Conservation (phyloP, 37 sponge, comb jelly and placozoan species). For the Geodia barretti region DNA sequence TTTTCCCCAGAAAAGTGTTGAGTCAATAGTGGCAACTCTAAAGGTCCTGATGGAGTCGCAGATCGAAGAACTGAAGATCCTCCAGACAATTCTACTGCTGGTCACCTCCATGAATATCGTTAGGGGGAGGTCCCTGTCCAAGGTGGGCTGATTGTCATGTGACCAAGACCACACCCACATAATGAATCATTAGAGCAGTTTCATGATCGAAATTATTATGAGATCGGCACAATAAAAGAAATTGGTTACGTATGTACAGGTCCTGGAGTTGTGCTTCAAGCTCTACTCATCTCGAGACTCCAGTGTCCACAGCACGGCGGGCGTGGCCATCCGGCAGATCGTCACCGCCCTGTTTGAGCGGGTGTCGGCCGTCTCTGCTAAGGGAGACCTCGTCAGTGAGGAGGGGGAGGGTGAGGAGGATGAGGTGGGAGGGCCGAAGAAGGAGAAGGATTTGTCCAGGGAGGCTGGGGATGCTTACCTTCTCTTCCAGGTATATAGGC, state of each 20-base stretch:
- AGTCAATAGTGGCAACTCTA: conserved; percentile 57
- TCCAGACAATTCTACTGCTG: conserved; percentile 88
- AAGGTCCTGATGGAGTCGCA: conserved; percentile 45
- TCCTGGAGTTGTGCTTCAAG: conserved; percentile 69
- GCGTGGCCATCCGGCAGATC: conserved; percentile 85
- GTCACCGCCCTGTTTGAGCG: conserved; percentile 85
- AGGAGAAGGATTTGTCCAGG: conserved; percentile 16
- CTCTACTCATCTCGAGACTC: conserved; percentile 65
- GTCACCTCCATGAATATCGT: conserved; percentile 64
- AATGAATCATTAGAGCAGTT: too few relatives aligned
- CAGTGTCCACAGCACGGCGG: conserved; percentile 74
- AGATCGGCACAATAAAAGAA: too few relatives aligned
- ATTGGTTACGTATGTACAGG: conserved; percentile 20
- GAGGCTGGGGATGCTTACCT: conserved; percentile 85
- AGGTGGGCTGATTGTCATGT: too few relatives aligned
- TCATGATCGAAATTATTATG: too few relatives aligned
- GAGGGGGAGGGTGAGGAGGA: conserved; percentile 13
- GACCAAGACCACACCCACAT: too few relatives aligned
- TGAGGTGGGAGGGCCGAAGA: neutral
- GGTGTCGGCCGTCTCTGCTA: conserved; percentile 2
- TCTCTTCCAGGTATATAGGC: conserved; percentile 70
- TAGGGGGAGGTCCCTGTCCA: conserved; percentile 66
- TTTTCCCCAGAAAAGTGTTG: conserved; percentile 53
- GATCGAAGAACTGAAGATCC: conserved; percentile 78
- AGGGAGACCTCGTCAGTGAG: conserved; percentile 9